These are phyloP conservation scores for Drosophila tripunctata DNA, from an alignment of 2,888 invertebrate species.

Conservation along the genomic window DNA sequence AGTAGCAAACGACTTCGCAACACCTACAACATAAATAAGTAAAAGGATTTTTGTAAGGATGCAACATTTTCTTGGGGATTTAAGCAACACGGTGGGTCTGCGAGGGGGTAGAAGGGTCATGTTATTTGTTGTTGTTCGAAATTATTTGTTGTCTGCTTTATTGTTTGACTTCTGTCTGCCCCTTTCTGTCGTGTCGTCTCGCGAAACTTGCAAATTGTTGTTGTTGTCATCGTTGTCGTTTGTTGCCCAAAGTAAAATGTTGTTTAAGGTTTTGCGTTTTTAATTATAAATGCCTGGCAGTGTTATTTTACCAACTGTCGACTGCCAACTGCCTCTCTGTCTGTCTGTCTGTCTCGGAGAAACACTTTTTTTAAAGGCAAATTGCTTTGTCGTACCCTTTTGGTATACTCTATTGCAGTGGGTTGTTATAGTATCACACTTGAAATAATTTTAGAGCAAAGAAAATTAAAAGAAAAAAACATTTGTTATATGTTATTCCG, in stretches of 20 bases:
- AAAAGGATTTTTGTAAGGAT: slow-evolving; percentile 38
- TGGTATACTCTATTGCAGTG: slow-evolving; percentile 4
- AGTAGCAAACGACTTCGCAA: slow-evolving; percentile 39
- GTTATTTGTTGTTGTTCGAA: slow-evolving; percentile 76
- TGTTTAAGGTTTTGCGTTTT: slow-evolving; percentile 74
- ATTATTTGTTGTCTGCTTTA: slow-evolving; percentile 78
- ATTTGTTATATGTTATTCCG: no score
- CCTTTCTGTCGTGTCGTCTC: neutral
- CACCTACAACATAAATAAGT: slow-evolving; percentile 55
- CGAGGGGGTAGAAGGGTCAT: no score
- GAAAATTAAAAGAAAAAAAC: no score
- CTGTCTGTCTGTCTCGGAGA: slow-evolving; percentile 34
- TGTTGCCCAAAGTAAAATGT: slow-evolving; percentile 58
- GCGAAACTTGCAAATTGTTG: slow-evolving; percentile 31
- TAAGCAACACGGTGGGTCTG: slow-evolving; percentile 6
- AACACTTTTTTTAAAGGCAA: slow-evolving; percentile 50
- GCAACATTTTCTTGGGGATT: slow-evolving; percentile 8
- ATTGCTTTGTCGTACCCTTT: slow-evolving; percentile 36
- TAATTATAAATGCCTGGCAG: slow-evolving; percentile 76
- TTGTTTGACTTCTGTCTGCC: slow-evolving; percentile 78
- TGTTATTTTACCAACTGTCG: slow-evolving; percentile 10
- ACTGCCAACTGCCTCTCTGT: slow-evolving; percentile 27
- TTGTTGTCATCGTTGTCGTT: slow-evolving; percentile 12
- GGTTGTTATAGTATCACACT: neutral
- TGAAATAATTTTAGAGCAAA: neutral